These are phyloP conservation scores for Naja naja DNA, from an alignment of 2,113 vertebrate genomes.

Conservation along the genomic window DNA sequence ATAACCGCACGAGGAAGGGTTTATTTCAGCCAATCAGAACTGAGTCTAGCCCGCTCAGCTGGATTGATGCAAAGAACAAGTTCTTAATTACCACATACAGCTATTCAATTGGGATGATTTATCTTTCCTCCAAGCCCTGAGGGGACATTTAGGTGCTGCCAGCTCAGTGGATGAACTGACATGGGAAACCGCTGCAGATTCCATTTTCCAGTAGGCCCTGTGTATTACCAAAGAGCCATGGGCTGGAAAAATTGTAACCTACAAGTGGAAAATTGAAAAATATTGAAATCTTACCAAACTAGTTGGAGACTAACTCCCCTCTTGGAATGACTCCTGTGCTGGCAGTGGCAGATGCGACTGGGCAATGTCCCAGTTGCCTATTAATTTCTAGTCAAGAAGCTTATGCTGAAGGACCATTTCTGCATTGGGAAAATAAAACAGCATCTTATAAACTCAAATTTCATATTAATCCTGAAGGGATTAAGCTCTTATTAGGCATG, in stretches of 20 bases:
- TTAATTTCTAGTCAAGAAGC: constrained; percentile 65
- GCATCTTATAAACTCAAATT: constrained; percentile 53
- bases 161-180: constrained; percentile 54
- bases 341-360: constrained; percentile 66
- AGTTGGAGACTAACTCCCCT: constrained; percentile 37
- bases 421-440: constrained; percentile 60
- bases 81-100: background rate
- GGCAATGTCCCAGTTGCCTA: constrained; percentile 63
- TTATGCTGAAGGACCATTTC: constrained; percentile 62
- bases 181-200: constrained; percentile 44
- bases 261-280: constrained; percentile 65
- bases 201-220: constrained; percentile 45
- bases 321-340: constrained; percentile 68
- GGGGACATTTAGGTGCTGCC: constrained; percentile 46
- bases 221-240: constrained; percentile 41
- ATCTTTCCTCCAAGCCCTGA: constrained; percentile 44
- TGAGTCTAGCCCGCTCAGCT: constrained; percentile 16
- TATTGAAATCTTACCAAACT: constrained; percentile 57
- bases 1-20: background rate
- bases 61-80: constrained; percentile 37
- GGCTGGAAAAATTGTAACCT: constrained; percentile 64
- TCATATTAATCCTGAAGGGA: constrained; percentile 34
- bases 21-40: constrained; percentile 30
- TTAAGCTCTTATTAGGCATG: constrained; percentile 26
- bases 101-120: constrained; percentile 34